Evolutionary conservation across 2,113 vertebrate species (phyloP), one percentile per base, ranked within the genome.

Genomic region (Eulacestoma nigropectus): DNA sequence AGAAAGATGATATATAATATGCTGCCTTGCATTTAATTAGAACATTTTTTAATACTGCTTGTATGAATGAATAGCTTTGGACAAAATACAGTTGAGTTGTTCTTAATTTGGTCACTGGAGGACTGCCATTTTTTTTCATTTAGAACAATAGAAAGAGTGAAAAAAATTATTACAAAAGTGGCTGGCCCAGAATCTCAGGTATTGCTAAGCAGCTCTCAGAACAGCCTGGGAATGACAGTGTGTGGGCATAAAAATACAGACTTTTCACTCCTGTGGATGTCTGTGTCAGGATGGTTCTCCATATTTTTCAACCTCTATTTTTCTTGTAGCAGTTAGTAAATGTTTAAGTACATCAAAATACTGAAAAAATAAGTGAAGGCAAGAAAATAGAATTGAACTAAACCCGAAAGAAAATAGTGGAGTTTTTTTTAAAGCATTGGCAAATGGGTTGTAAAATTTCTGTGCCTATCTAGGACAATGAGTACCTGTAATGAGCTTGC

Each of bases 21-120:
- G 15, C 59, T 86, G 35, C 79, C 77, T 93, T 75, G 59, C 62
- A 75, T 94, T 94, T 96, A 95, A 95, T 93, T 90, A 91, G 79
- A 93, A 74, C 35, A 41, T 88, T 90, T 89, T 80, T 46, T 85
- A 83, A 88, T 90, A 23, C 25, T 1, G 7, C 41, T 75, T 67
- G 27, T 84, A 75, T 90, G 72, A 96, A 72, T 88, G 72, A 96
- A 96, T 63, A 94, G 75, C 47, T 83, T 88, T 80, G 60, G 88
- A 81, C 56, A 74, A 87, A 90, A 84, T 50, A 32, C 44, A 47
- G 82, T 88, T 39, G 87, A 88, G 35, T 81, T 91, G 42, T 88
- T 95, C 90, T 90, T 93, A 94, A 88, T 96, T 94, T 93, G 82
- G 60, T 83, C 85, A 95, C 85, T 97, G 90, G 90, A 96, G 64